Evolutionary conservation across 1,140 invertebrate species (phyloP).

Genomic region (Oreohelix idahoensis): DNA sequence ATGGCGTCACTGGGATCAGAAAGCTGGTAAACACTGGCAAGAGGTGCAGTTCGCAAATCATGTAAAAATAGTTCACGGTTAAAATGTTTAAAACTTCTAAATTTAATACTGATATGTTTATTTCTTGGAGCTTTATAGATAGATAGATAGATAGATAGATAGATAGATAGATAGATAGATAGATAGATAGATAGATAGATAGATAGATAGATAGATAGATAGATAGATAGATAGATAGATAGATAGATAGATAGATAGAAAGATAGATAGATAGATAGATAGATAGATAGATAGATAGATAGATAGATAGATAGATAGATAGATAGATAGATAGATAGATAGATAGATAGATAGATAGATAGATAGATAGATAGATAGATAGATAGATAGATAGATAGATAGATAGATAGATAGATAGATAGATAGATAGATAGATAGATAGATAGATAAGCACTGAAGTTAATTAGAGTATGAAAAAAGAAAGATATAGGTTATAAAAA

Average conservation of each 20-base stretch:
- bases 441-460: background rate
- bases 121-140: background rate
- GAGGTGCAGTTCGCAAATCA: no score
- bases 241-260: background rate
- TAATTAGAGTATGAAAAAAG: no score
- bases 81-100: no score
- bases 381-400: background rate
- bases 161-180: background rate
- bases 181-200: background rate
- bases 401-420: background rate
- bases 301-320: background rate
- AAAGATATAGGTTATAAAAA: no score
- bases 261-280: background rate
- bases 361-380: background rate
- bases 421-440: background rate
- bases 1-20: no score
- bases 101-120: no score
- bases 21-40: no score
- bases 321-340: background rate
- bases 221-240: background rate
- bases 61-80: no score
- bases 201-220: background rate
- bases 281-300: background rate
- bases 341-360: background rate
- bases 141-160: background rate